Conservation (phyloP, 2,797 vertebrate species). For the Cynopterus sphinx region DNA sequence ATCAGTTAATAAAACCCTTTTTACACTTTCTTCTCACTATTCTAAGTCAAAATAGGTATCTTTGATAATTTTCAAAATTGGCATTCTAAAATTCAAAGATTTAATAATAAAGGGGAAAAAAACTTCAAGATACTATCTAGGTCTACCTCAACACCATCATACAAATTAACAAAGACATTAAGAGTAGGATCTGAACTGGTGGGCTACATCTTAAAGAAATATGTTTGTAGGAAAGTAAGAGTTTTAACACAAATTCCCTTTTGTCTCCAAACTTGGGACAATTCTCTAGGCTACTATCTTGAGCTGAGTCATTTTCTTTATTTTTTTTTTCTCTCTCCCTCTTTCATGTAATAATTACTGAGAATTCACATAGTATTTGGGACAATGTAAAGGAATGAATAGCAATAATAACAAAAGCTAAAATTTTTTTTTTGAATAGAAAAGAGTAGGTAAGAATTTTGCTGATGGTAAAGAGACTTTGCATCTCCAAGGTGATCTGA, state of each 20-base stretch:
- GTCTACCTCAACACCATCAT: neutral
- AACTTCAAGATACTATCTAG: neutral
- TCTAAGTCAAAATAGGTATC: neutral
- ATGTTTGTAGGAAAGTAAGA: neutral
- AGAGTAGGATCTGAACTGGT: neutral
- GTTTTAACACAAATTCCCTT: neutral
- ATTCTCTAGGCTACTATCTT: neutral
- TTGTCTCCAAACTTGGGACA: neutral
- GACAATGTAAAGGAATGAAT: neutral
- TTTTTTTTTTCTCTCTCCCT: neutral
- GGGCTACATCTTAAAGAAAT: neutral
- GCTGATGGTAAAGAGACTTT: neutral
- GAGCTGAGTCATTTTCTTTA: neutral
- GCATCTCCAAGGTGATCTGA: neutral
- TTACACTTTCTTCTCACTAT: neutral
- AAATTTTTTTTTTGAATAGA: neutral
- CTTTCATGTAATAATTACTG: neutral
- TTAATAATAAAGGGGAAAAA: neutral
- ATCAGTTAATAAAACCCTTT: neutral
- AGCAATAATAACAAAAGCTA: neutral
- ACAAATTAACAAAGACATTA: neutral
- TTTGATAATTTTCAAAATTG: neutral
- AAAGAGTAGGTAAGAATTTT: neutral
- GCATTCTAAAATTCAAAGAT: neutral
- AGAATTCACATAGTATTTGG: neutral